Evolutionary conservation across 2,113 vertebrate genomes (phyloP).

Genomic region (Sapayoa aenigma): DNA sequence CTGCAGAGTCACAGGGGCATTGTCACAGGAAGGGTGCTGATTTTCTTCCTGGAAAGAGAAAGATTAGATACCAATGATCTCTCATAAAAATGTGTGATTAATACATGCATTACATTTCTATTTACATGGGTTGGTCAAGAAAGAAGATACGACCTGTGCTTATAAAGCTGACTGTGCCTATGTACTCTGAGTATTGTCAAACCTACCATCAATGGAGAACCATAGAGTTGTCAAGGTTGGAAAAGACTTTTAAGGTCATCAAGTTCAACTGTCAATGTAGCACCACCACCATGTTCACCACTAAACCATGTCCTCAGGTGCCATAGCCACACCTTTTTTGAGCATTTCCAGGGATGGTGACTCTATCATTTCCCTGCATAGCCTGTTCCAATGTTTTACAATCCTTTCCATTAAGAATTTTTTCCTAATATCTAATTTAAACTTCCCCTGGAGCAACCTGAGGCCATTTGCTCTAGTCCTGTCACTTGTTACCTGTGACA

Average conservation of each 20-base stretch:
- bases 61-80: not conserved
- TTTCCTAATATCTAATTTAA: not conserved
- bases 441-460: not conserved
- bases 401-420: not conserved
- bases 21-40: not conserved
- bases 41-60: not conserved
- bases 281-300: not conserved
- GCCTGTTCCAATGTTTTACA: not conserved
- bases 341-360: not conserved
- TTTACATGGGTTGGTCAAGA: not conserved
- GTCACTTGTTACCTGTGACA: not conserved
- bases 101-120: not conserved
- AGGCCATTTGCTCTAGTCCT: not conserved
- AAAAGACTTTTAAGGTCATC: not conserved
- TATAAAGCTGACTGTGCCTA: not conserved
- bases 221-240: not conserved
- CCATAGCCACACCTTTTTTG: not conserved
- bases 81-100: not conserved
- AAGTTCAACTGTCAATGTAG: rapidly evolving
- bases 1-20: not conserved
- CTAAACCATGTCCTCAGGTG: not conserved
- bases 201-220: not conserved
- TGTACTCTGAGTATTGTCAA: not conserved
- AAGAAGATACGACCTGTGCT: not conserved
- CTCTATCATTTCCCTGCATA: not conserved